These are phyloP conservation scores for Gobius niger DNA, from an alignment of 2,113 vertebrate genomes.

Conservation along the genomic window DNA sequence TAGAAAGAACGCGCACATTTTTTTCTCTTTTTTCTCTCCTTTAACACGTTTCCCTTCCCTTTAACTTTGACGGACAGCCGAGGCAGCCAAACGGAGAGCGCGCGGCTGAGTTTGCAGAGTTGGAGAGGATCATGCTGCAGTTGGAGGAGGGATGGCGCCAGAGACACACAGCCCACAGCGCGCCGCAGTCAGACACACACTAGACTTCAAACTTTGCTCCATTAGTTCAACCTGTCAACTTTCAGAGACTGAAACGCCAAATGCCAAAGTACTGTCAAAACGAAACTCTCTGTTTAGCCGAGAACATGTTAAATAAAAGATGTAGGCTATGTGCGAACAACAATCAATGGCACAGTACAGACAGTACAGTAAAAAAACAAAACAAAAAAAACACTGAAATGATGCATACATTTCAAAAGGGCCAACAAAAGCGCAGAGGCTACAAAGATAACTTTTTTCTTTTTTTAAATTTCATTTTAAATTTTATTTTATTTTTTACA, in stretches of 20 bases:
- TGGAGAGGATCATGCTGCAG: slow-evolving; percentile 47
- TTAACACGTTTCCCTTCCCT: slow-evolving; percentile 47
- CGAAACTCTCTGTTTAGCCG: no score
- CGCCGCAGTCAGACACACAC: slow-evolving; percentile 21
- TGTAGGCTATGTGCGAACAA: no score
- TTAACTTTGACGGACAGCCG: slow-evolving; percentile 83
- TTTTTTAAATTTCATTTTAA: no score
- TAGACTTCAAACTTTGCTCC: not conserved
- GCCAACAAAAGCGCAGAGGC: no score
- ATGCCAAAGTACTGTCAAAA: no score
- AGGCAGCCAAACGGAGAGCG: slow-evolving; percentile 76
- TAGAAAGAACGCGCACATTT: slow-evolving; percentile 80
- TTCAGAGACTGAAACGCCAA: not conserved
- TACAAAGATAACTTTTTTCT: no score
- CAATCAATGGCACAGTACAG: no score
- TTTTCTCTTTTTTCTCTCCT: slow-evolving; percentile 57
- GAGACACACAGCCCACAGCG: slow-evolving; percentile 52
- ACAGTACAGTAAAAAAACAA: no score
- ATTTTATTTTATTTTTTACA: no score
- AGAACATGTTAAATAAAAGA: no score
- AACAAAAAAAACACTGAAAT: no score
- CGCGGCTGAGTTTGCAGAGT: slow-evolving; percentile 22
- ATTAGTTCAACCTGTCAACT: slow-evolving; percentile 1
- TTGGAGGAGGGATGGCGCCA: slow-evolving; percentile 68
- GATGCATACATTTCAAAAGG: no score